Base-by-base conservation (phyloP, 2,888 invertebrate genomes). In the Noctua comes region DNA sequence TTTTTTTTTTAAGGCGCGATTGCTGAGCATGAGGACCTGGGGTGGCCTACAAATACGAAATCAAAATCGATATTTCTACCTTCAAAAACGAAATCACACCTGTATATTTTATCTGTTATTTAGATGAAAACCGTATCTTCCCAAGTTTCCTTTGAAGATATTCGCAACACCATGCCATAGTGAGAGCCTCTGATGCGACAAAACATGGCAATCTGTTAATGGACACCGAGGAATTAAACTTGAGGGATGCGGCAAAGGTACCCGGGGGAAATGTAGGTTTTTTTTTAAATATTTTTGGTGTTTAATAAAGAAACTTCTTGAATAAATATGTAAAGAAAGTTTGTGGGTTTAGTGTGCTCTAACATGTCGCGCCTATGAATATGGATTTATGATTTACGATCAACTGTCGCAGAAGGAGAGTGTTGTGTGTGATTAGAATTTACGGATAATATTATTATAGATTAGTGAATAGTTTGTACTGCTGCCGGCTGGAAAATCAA, bases 141-240 rank as follows among this genome's bases (percentile, higher is more conserved):
- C 27, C 11, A 68, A 72, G 71, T 68, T 73, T 71, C 76, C 73
- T 83, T 86, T 83, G 86, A 68, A 79, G 84, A 76, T 66, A 72
- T 77, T 72, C n/a, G 31, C 51, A 54, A 68, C 79, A 68, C 78
- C 71, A 54, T 46, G 73, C 18, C 40, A 66, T 21, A 68, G 68
- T 40, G 46, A 75, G 68, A 48, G 46, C 69, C 57, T 62, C 24
- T 59, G 64, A 54, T 59, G 54, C 24, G 69, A 62, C 65, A 69
- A 81, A 72, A 85, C 73, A 68, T 73, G 75, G 88, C 91, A 92
- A 92, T 92, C 90, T 88, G 90, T 90, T 92, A 92, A 92, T 92
- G 92, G 91, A 88, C 72, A 71, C 73, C 84, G 69, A 75, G 68
- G 80, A 89, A 79, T 84, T 75, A 73, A 77, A 36, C 46, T 5